Conservation (phyloP, 1,140 invertebrate species). For the Plutomurus gul region DNA sequence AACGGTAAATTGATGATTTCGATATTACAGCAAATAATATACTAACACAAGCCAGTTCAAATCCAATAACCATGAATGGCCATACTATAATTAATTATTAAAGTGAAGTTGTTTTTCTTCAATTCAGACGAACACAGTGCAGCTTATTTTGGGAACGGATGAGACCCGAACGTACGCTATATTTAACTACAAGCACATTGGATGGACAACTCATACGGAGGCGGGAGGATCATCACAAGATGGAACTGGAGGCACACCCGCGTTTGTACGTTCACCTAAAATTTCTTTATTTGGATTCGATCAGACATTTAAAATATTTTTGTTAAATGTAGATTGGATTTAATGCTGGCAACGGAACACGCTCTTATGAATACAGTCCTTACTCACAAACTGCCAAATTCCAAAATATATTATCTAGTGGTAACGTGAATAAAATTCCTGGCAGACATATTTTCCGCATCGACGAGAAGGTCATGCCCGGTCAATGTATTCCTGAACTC, state of each 20-base stretch:
- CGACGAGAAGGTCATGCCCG: constrained; percentile 90
- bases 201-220: constrained; percentile 89
- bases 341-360: constrained; percentile 92
- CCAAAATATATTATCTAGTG: constrained; percentile 77
- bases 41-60: background rate
- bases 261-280: constrained; percentile 71
- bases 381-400: constrained; percentile 86
- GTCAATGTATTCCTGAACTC: constrained; percentile 70
- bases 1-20: constrained; percentile 61
- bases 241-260: constrained; percentile 83
- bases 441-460: constrained; percentile 92
- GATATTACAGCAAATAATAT: constrained; percentile 51
- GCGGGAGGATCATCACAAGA: constrained; percentile 83
- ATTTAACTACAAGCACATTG: constrained; percentile 87
- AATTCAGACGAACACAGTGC: constrained; percentile 87
- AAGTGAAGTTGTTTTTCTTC: background rate
- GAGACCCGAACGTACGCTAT: constrained; percentile 92
- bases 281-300: background rate
- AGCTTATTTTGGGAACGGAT: constrained; percentile 89
- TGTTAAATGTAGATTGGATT: constrained; percentile 76
- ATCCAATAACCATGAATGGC: background rate
- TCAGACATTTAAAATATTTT: background rate
- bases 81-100: background rate
- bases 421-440: constrained; percentile 83
- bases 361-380: constrained; percentile 84